Evolutionary conservation across 2,797 vertebrate species (phyloP).

Genomic region (Aldrovandia affinis): DNA sequence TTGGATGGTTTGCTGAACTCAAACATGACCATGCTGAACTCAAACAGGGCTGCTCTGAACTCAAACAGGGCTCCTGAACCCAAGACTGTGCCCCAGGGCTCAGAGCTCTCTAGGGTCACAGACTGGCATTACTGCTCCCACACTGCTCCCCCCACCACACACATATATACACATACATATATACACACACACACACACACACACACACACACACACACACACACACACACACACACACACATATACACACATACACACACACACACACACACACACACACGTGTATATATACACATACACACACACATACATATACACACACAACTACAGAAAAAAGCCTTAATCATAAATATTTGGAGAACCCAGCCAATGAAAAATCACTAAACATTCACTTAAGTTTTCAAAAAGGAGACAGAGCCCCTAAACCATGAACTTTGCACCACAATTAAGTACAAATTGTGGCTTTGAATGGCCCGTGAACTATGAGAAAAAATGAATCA

Average conservation of each 20-base stretch:
- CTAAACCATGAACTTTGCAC: slow-evolving; percentile 42
- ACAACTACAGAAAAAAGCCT: not conserved
- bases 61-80: slow-evolving; percentile 71
- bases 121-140: not conserved
- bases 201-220: not conserved
- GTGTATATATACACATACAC: not conserved
- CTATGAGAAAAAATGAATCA: not conserved
- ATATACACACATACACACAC: slow-evolving; percentile 1
- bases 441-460: not conserved
- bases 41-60: slow-evolving; percentile 71
- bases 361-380: slow-evolving; percentile 53
- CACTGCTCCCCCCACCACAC: not conserved
- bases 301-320: slow-evolving; percentile 3
- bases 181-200: not conserved
- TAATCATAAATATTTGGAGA: slow-evolving; percentile 48
- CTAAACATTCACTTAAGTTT: slow-evolving; percentile 49
- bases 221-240: not conserved
- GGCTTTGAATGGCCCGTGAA: not conserved
- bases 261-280: not conserved
- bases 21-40: slow-evolving; percentile 62
- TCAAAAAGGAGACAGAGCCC: slow-evolving; percentile 43
- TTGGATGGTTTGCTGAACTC: not conserved
- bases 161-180: not conserved
- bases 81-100: no score
- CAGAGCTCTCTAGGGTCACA: not conserved